Conservation (phyloP, 2,888 invertebrate genomes). For the Hipparchia sbordonii region DNA sequence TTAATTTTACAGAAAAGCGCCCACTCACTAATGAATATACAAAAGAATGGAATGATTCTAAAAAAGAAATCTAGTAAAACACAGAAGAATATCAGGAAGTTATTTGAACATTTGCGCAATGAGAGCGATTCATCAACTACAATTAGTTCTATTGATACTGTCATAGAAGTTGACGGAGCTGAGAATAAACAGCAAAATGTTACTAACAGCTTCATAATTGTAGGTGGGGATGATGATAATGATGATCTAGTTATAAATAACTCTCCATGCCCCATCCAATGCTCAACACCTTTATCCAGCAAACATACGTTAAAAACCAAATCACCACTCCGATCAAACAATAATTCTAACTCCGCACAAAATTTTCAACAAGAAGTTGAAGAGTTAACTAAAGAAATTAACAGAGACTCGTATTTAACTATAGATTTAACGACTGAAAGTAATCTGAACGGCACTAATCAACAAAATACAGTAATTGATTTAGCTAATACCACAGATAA, state of each 20-base stretch:
- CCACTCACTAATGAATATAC: constrained; percentile 17
- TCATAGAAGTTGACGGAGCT: constrained; percentile 45
- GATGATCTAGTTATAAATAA: constrained; percentile 43
- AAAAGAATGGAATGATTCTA: constrained; percentile 46
- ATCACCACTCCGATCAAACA: constrained; percentile 28
- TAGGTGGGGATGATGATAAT: constrained; percentile 54
- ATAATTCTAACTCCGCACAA: constrained; percentile 36
- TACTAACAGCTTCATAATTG: constrained; percentile 42
- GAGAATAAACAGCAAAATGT: constrained; percentile 29
- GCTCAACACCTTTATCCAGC: constrained; percentile 57
- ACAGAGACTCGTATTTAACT: constrained; percentile 61
- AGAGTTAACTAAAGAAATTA: constrained; percentile 59
- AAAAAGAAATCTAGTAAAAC: constrained; percentile 43
- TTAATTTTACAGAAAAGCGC: constrained; percentile 23
- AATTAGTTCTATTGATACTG: constrained; percentile 37
- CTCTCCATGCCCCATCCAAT: constrained; percentile 46
- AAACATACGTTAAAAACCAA: constrained; percentile 22
- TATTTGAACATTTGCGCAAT: constrained; percentile 49
- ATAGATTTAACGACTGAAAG: constrained; percentile 65
- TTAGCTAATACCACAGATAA: constrained; percentile 54
- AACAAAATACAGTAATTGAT: constrained; percentile 54
- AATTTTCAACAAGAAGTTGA: constrained; percentile 47
- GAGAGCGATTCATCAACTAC: constrained; percentile 38
- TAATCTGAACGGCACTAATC: constrained; percentile 33
- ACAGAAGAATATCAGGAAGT: constrained; percentile 46